A percentile compares a stretch with the other conserved stretches of the same genome.
Evolutionary conservation across 2,888 invertebrate species (phyloP).

Genomic region (Tenthredo mesomela): DNA sequence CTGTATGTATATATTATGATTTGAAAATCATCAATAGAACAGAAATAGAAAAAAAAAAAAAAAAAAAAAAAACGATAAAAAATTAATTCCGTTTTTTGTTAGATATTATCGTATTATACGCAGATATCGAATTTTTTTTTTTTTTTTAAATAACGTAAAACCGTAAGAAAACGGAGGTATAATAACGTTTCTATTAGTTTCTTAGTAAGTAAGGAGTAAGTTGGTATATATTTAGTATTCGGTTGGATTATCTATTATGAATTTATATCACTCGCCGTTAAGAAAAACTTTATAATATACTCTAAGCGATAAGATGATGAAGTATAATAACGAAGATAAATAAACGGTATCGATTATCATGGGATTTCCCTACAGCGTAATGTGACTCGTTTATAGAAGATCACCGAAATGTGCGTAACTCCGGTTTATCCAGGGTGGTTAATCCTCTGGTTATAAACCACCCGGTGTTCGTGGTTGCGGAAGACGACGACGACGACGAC

Average conservation of each 20-base stretch:
- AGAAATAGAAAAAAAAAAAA: no score
- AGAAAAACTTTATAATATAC: not conserved
- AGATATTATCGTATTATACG: no score
- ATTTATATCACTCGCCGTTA: not conserved
- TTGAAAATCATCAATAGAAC: no score
- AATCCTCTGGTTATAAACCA: constrained; percentile 34
- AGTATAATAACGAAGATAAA: not conserved
- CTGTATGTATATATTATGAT: not conserved
- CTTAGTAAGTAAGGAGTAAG: no score
- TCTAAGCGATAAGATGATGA: not conserved
- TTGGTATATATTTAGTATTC: not conserved
- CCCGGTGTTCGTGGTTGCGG: not conserved
- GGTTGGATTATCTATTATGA: not conserved
- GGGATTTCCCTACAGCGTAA: not conserved
- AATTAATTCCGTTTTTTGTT: not conserved
- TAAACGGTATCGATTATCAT: not conserved
- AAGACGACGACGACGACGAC: not conserved
- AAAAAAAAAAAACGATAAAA: not conserved
- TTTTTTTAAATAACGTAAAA: no score
- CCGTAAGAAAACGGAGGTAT: no score
- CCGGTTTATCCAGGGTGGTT: constrained; percentile 30
- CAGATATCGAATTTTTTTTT: no score
- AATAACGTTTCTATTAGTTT: no score
- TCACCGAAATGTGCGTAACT: not conserved
- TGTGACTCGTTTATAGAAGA: not conserved